Conservation (phyloP, 2,113 vertebrate genomes). For the Speoplatyrhinus poulsoni region DNA sequence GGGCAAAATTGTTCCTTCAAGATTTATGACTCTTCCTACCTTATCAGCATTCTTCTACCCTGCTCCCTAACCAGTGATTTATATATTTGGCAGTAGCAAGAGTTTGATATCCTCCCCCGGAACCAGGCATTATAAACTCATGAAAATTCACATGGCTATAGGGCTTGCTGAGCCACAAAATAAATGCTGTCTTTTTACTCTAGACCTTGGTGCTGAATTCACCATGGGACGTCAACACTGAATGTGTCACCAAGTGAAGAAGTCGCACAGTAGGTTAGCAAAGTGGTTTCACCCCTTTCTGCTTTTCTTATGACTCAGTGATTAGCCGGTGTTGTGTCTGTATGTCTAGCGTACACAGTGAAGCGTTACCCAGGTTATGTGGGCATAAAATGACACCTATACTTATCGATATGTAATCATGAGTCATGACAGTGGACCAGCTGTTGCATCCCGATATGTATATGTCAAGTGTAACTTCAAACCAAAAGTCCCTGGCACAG, state of each 20-base stretch:
- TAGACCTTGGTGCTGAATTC: background rate
- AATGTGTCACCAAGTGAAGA: background rate
- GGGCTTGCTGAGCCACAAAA: slow-evolving; percentile 17
- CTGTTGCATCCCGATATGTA: slow-evolving; percentile 1
- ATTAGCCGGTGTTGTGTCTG: slow-evolving; percentile 49
- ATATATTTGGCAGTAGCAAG: slow-evolving; percentile 27
- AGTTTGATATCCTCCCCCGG: slow-evolving; percentile 41
- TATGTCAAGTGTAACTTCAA: background rate
- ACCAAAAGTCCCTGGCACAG: slow-evolving; percentile 6
- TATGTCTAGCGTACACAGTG: slow-evolving; percentile 25
- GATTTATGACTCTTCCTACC: slow-evolving; percentile 43
- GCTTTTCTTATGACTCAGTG: slow-evolving; percentile 44
- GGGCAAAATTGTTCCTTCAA: slow-evolving; percentile 1
- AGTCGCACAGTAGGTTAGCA: slow-evolving; percentile 3
- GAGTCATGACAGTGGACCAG: slow-evolving; percentile 42
- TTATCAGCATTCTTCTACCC: slow-evolving; percentile 49
- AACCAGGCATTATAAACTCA: slow-evolving; percentile 13
- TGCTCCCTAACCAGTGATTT: slow-evolving; percentile 35
- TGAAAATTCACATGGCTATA: background rate
- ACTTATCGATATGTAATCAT: slow-evolving; percentile 30
- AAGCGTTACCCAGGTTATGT: slow-evolving; percentile 41
- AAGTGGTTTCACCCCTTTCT: background rate
- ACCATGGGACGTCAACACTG: background rate
- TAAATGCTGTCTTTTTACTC: background rate
- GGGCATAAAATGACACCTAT: slow-evolving; percentile 14